phyloP scores from a whole-genome alignment of 2,797 vertebrate genomes.

The Arremon aurantiirostris region DNA sequence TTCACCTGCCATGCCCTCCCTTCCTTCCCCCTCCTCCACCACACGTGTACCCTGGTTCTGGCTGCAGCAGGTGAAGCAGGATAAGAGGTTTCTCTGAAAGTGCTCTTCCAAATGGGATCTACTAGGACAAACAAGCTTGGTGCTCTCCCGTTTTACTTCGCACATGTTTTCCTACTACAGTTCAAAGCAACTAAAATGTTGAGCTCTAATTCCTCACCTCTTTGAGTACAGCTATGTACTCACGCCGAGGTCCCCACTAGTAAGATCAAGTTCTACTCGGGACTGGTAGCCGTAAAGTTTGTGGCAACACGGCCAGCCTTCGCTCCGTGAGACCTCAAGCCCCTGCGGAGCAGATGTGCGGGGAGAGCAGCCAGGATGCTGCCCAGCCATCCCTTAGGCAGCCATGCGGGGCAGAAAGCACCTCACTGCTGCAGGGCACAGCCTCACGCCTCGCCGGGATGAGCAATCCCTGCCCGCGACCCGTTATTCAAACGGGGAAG shows the following conservation, averaged over 20 bases:
- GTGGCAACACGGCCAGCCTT: accelerated
- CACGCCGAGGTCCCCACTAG: accelerated
- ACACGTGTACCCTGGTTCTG: accelerated
- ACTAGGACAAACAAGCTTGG: no score
- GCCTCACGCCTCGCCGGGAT: background rate
- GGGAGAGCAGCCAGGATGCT: background rate
- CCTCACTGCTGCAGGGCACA: background rate
- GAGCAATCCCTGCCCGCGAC: background rate
- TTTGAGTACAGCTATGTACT: accelerated
- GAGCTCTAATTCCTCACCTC: background rate
- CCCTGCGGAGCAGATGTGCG: accelerated
- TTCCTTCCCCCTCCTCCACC: background rate
- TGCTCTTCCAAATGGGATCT: background rate
- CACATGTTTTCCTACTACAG: accelerated
- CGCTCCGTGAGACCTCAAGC: accelerated
- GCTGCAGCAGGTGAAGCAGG: background rate
- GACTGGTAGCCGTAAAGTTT: accelerated
- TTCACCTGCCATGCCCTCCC: background rate
- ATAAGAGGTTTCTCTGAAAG: accelerated
- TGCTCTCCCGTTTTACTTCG: background rate
- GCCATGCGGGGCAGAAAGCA: background rate
- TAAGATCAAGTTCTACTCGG: background rate
- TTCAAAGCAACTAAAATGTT: background rate
- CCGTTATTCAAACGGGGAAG: constrained; percentile 2
- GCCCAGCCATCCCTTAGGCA: background rate